Evolutionary conservation across 2,797 vertebrate species (phyloP), one percentile per base, ranked within the genome.

Genomic region (Uromys caudimaculatus): DNA sequence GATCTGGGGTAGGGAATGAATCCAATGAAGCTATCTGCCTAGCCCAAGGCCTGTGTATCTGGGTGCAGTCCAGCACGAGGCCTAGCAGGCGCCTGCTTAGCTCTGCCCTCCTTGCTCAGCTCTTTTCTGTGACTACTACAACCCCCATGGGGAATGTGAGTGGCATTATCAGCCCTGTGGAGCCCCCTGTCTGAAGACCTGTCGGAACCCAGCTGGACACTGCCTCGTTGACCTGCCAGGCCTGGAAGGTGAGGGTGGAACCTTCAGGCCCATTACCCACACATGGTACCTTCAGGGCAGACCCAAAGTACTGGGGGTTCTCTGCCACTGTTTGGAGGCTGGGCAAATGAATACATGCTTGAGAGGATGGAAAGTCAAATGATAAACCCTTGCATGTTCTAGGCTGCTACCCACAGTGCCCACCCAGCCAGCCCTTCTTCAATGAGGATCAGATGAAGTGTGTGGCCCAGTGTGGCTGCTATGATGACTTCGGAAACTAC

Each of bases 331-430:
- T 19, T 0, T 2, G 47, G 60, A 1, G 17, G 16, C 21, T 6
- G 9, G 35, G 41, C 23, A 12, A 27, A 54, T 1, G 2, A 1
- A 2, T 0, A 0, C n/a, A 50, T 6, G 14, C 64, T n/a, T 0
- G 0, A 50, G 62, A 41, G 2, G 27, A 24, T 17, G 7, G 16
- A 54, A 67, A 79, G 17, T 24, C 50, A 93, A 92, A 77, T 92
- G 73, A 97, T 3, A 52, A 71, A 71, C 11, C 3, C 29, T 71
- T 75, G 29, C 12, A 83, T n/a, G 10, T 47, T 35, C 19, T 78
- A 99, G 99, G 99, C 54, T 99, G 99, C 98, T 99, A 99, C 97
- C 99, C 99, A 1, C 82, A 97, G 94, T 99, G 99, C 89, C 99
- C 99, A 4, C 97, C 98, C 56, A 98, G 99, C 11, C 99, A 98